Percentiles rank a stretch among this genome's conserved stretches.
These are phyloP conservation scores for Stegastes partitus DNA, from an alignment of 2,113 vertebrate genomes.

Conservation along the genomic window DNA sequence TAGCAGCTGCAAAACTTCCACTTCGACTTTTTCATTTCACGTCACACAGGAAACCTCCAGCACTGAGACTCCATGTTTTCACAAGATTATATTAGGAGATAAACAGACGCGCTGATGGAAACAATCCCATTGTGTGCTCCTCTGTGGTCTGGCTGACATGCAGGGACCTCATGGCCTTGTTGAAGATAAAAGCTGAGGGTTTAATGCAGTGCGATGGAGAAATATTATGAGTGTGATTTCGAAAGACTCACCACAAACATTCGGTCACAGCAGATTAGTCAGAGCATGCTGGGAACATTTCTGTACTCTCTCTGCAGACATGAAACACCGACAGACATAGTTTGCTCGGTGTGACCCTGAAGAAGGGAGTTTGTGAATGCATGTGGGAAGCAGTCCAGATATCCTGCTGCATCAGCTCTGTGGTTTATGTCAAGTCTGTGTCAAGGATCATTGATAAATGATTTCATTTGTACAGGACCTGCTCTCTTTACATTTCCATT, in stretches of 20 bases:
- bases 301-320: not conserved
- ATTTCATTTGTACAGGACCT: too few relatives aligned
- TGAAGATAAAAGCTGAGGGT: slow-evolving; percentile 3
- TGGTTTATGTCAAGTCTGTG: too few relatives aligned
- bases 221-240: slow-evolving; percentile 2
- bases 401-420: too few relatives aligned
- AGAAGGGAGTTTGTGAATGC: too few relatives aligned
- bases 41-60: too few relatives aligned
- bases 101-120: not conserved
- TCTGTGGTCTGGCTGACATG: not conserved
- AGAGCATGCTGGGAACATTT: not conserved
- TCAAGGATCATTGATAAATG: too few relatives aligned
- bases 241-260: slow-evolving; percentile 21
- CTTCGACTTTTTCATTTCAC: too few relatives aligned
- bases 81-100: not conserved
- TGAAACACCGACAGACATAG: too few relatives aligned
- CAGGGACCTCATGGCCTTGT: not conserved
- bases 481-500: too few relatives aligned
- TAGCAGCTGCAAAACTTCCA: too few relatives aligned
- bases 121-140: not conserved
- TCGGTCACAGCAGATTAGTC: not conserved
- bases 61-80: not conserved
- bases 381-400: too few relatives aligned
- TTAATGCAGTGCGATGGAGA: not conserved
- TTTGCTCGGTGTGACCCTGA: too few relatives aligned